These are phyloP conservation scores for Pseudolycoriella hygida DNA, from an alignment of 2,888 invertebrate species.

Conservation along the genomic window DNA sequence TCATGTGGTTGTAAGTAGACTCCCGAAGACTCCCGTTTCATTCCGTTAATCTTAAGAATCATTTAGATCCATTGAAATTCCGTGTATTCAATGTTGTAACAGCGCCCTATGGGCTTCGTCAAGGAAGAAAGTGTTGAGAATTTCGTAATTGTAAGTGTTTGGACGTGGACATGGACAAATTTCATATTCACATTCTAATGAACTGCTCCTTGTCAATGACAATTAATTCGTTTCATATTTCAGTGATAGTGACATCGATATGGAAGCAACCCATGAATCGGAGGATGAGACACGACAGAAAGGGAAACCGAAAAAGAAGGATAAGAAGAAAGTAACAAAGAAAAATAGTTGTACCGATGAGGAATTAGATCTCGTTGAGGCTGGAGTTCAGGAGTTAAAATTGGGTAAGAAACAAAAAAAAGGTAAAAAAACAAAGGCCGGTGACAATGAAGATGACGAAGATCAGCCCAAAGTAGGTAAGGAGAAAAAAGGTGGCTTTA, in stretches of 20 bases:
- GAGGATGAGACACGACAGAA: slow-evolving; percentile 25
- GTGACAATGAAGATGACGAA: slow-evolving; percentile 31
- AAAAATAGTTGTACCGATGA: neutral
- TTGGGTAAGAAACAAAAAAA: too few species aligned
- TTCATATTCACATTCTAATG: slow-evolving; percentile 4
- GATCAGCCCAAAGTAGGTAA: slow-evolving; percentile 27
- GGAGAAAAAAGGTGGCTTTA: slow-evolving; percentile 41
- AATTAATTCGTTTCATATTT: slow-evolving; percentile 17
- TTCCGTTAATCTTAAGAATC: too few species aligned
- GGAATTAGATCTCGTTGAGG: slow-evolving; percentile 11
- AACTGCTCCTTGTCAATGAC: neutral
- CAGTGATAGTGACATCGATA: slow-evolving; percentile 40
- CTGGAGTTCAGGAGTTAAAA: slow-evolving; percentile 10
- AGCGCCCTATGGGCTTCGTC: too few species aligned
- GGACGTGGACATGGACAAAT: too few species aligned
- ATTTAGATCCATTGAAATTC: too few species aligned
- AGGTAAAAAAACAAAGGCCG: slow-evolving; percentile 28
- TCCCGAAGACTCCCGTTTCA: too few species aligned
- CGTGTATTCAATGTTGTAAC: too few species aligned
- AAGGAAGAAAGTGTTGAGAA: too few species aligned
- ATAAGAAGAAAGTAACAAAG: slow-evolving; percentile 16
- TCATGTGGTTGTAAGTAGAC: too few species aligned
- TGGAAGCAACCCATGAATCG: slow-evolving; percentile 25
- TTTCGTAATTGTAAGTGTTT: too few species aligned
- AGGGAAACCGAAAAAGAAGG: slow-evolving; percentile 17